These are phyloP conservation scores for Malacoraja senta DNA, from an alignment of 2,797 vertebrate genomes.

Conservation along the genomic window DNA sequence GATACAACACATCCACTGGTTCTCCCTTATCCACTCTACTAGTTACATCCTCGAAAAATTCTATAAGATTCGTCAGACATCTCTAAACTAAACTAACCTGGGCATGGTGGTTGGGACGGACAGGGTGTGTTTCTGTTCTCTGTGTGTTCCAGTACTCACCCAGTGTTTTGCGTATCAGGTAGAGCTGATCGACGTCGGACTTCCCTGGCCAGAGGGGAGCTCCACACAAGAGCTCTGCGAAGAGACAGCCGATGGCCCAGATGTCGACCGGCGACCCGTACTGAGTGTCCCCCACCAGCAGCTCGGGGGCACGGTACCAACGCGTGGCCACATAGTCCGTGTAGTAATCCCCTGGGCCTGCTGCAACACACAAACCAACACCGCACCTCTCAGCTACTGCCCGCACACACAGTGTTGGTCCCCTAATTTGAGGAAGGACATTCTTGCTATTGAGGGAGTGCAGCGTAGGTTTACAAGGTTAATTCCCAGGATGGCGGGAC, in stretches of 20 bases:
- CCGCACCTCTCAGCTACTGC: background rate
- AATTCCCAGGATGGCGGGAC: no score
- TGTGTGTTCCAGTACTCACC: constrained; percentile 56
- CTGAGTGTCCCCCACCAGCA: constrained; percentile 85
- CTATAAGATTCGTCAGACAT: no score
- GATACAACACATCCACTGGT: no score
- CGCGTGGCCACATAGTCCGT: constrained; percentile 91
- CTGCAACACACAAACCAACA: constrained; percentile 50
- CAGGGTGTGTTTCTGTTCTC: no score
- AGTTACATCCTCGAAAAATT: no score
- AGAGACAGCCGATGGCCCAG: constrained; percentile 88
- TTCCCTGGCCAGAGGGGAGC: constrained; percentile 83
- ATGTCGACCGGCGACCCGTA: constrained; percentile 85
- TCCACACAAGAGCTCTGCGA: constrained; percentile 80
- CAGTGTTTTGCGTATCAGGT: constrained; percentile 79
- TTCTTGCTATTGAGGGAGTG: no score
- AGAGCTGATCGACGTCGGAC: constrained; percentile 86
- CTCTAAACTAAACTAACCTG: no score
- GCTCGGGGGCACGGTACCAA: constrained; percentile 84
- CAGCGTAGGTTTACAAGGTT: no score
- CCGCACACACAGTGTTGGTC: no score
- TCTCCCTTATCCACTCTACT: no score
- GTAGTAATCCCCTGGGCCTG: constrained; percentile 83
- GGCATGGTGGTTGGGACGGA: no score
- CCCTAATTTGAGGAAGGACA: no score